Evolutionary conservation across 2,113 vertebrate species (phyloP).

Genomic region (Phylloscopus trochiloides): DNA sequence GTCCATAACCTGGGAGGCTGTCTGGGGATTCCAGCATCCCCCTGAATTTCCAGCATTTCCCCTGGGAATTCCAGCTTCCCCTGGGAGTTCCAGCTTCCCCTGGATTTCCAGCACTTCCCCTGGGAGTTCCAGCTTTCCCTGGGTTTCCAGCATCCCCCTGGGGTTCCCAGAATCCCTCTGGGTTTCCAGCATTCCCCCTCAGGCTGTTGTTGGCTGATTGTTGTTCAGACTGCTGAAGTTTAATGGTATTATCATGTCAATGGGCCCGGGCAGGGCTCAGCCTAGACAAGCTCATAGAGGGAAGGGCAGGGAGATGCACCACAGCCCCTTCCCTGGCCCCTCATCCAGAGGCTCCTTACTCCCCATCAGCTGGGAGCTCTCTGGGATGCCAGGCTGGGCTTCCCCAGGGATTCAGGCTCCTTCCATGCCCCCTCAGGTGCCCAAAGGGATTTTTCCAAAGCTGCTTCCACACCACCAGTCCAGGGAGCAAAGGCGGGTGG

Average conservation of each 20-base stretch:
- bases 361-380: background rate
- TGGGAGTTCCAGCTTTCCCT: background rate
- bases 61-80: no score
- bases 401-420: background rate
- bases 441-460: background rate
- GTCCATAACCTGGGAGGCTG: background rate
- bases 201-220: background rate
- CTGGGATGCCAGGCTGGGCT: background rate
- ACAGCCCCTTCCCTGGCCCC: background rate
- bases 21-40: background rate
- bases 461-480: background rate
- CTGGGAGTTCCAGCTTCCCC: no score
- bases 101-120: background rate
- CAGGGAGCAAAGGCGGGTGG: background rate
- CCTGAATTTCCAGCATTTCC: background rate
- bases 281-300: rapidly evolving
- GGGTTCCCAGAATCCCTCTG: background rate
- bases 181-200: background rate
- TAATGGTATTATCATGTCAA: conserved; percentile 39
- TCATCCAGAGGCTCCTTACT: background rate
- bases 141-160: background rate
- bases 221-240: background rate
- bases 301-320: background rate
- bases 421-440: background rate
- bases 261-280: background rate